Conservation (phyloP, 2,797 vertebrate genomes). For the Acipenser ruthenus region DNA sequence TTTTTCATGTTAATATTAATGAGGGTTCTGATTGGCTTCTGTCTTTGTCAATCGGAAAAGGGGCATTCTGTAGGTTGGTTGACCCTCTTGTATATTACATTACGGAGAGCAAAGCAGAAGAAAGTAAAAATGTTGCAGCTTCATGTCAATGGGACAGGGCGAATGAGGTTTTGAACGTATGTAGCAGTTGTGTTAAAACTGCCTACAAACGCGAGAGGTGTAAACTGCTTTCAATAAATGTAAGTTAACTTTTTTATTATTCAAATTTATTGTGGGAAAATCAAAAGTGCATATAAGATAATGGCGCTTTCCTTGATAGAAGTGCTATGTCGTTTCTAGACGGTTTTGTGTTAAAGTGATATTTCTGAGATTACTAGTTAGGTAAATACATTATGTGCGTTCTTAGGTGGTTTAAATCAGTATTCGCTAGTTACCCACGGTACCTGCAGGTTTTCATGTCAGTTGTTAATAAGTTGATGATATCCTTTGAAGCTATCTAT, state of each 20-base stretch:
- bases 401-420: too few relatives aligned
- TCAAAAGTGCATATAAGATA: too few relatives aligned
- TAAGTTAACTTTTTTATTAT: constrained; percentile 33
- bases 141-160: constrained; percentile 61
- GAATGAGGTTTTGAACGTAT: constrained; percentile 53
- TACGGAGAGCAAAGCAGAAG: constrained; percentile 71
- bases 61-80: constrained; percentile 48
- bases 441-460: too few relatives aligned
- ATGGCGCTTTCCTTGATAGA: too few relatives aligned
- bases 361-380: too few relatives aligned
- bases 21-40: constrained; percentile 56
- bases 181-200: constrained; percentile 18
- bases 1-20: constrained; percentile 40
- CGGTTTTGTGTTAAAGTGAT: too few relatives aligned
- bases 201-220: constrained; percentile 34
- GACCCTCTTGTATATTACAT: constrained; percentile 63
- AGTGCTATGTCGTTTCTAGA: too few relatives aligned
- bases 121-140: constrained; percentile 80
- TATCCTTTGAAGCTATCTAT: too few relatives aligned
- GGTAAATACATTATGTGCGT: too few relatives aligned
- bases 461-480: too few relatives aligned
- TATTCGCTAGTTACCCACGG: too few relatives aligned
- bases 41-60: constrained; percentile 49
- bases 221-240: constrained; percentile 38
- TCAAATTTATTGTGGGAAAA: too few relatives aligned